These are phyloP conservation scores for Ligdia adustata DNA, from an alignment of 2,888 invertebrate species.

Conservation along the genomic window DNA sequence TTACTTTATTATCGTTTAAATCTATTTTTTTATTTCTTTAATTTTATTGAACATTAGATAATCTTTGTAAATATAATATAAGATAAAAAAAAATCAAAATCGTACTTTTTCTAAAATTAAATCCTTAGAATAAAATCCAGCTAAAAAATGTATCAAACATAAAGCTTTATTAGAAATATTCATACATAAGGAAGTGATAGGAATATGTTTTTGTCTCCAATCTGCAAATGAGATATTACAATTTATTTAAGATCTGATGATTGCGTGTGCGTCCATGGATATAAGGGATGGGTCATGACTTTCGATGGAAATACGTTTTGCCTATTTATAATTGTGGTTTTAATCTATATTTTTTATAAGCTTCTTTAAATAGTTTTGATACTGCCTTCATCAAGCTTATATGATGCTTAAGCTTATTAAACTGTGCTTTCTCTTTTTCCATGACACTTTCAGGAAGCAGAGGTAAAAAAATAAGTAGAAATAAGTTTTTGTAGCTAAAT, in stretches of 20 bases:
- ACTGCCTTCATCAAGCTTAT: neutral
- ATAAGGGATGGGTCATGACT: too few species aligned
- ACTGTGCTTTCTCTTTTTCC: conserved; percentile 24
- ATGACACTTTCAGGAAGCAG: conserved; percentile 50
- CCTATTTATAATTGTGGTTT: too few species aligned
- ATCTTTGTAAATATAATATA: conserved; percentile 84
- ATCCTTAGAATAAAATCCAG: conserved; percentile 87
- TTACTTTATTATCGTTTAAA: too few species aligned
- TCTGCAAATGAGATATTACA: too few species aligned
- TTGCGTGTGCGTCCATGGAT: too few species aligned
- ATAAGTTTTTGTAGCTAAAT: neutral
- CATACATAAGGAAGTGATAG: conserved; percentile 81
- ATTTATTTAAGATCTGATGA: too few species aligned
- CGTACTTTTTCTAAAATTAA: conserved; percentile 84
- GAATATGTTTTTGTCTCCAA: conserved; percentile 72
- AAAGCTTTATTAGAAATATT: conserved; percentile 85
- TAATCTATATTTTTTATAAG: too few species aligned
- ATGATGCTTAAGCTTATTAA: conserved; percentile 6
- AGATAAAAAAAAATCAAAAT: conserved; percentile 77
- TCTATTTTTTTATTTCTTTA: too few species aligned
- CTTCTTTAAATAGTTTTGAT: too few species aligned
- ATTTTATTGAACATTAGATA: too few species aligned
- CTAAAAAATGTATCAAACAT: conserved; percentile 86
- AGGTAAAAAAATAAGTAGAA: conserved; percentile 36
- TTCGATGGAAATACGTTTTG: too few species aligned